phyloP scores from a whole-genome alignment of 2,888 invertebrate genomes.

The Arrhopalites spinosus region DNA sequence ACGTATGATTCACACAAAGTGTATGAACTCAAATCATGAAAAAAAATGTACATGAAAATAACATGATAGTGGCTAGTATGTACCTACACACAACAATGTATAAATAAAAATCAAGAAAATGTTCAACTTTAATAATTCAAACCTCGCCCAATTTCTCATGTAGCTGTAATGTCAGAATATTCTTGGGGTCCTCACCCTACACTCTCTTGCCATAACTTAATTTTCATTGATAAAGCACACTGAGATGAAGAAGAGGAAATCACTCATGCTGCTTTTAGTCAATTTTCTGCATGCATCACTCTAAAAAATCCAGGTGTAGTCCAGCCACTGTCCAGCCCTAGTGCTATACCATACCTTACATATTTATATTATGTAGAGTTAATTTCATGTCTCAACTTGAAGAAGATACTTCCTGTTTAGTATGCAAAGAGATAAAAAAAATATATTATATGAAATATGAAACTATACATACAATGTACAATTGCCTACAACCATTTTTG shows the following conservation, averaged over 20 bases:
- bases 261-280: conserved; percentile 22
- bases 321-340: background rate
- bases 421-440: background rate
- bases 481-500: background rate
- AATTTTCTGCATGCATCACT: conserved; percentile 22
- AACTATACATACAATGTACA: background rate
- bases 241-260: background rate
- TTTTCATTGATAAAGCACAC: conserved; percentile 24
- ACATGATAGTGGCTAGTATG: no score
- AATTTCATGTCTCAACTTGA: background rate
- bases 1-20: no score
- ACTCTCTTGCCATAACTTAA: conserved; percentile 10
- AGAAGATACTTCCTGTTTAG: conserved; percentile 1
- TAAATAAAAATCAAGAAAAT: no score
- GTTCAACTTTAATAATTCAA: no score
- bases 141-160: conserved; percentile 22
- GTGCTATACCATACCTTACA: background rate
- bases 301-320: background rate
- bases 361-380: background rate
- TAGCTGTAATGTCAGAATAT: background rate
- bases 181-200: conserved; percentile 21
- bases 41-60: no score
- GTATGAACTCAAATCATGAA: no score
- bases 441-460: background rate
- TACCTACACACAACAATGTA: background rate